Evolutionary conservation across 1,140 invertebrate species (phyloP).

Genomic region (Eriosoma lanigerum): DNA sequence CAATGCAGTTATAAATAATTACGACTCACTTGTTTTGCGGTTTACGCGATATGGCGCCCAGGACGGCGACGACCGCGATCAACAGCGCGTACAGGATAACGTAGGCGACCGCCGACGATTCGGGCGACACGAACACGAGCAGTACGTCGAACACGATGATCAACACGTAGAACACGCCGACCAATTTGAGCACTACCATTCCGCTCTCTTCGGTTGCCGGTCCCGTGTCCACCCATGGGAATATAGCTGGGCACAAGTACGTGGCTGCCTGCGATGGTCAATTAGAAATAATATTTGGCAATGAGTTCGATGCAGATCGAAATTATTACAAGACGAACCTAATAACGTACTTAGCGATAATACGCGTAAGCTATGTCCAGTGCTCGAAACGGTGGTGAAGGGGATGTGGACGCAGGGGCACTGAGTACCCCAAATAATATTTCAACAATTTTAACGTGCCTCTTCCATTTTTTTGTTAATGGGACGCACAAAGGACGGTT

Average conservation of each 20-base stretch:
- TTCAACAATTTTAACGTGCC: too few relatives aligned
- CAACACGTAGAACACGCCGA: conserved; percentile 77
- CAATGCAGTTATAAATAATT: too few relatives aligned
- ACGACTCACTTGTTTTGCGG: conserved; percentile 84
- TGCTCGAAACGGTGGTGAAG: too few relatives aligned
- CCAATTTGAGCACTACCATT: conserved; percentile 83
- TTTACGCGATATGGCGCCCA: conserved; percentile 83
- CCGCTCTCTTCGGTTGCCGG: conserved; percentile 82
- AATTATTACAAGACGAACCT: too few relatives aligned
- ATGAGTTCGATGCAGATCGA: too few relatives aligned
- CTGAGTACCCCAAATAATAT: too few relatives aligned
- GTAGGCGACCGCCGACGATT: conserved; percentile 68
- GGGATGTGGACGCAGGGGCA: too few relatives aligned
- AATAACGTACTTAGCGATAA: too few relatives aligned
- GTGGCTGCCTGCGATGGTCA: conserved; percentile 71
- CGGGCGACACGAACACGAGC: conserved; percentile 73
- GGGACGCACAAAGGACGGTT: too few relatives aligned
- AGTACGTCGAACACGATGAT: conserved; percentile 82
- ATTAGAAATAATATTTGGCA: background rate
- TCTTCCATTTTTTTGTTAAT: too few relatives aligned
- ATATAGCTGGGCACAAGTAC: conserved; percentile 80
- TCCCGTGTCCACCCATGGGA: conserved; percentile 84
- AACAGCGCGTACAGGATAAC: conserved; percentile 73
- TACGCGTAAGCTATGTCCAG: too few relatives aligned
- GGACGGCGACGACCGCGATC: conserved; percentile 72